phyloP scores from a whole-genome alignment of 2,113 vertebrate species.

The Spea multiplicata region DNA sequence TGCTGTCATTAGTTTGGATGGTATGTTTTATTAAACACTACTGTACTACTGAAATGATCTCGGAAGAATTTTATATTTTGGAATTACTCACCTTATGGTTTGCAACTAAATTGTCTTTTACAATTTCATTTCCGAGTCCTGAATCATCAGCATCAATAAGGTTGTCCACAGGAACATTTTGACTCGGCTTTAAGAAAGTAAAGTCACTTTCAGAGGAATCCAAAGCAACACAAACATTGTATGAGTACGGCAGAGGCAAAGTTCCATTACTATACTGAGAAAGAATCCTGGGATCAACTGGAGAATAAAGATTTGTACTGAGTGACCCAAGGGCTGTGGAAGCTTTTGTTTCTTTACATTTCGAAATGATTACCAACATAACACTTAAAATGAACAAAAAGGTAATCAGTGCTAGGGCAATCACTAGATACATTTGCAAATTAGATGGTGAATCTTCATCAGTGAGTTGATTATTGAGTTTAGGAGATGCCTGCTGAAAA shows the following conservation, averaged over 20 bases:
- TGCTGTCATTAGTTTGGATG: too few relatives aligned
- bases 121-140: conserved; percentile 7
- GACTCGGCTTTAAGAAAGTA: conserved; percentile 1
- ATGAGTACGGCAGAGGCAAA: conserved; percentile 16
- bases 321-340: conserved; percentile 39
- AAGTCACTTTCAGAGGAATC: conserved; percentile 14
- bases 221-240: conserved; percentile 21
- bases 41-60: not conserved
- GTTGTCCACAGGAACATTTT: conserved; percentile 18
- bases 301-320: conserved; percentile 28
- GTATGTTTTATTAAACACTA: too few relatives aligned
- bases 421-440: conserved; percentile 14
- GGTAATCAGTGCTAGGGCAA: conserved; percentile 12
- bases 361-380: conserved; percentile 13
- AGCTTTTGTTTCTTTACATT: conserved; percentile 12
- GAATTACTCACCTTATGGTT: not conserved
- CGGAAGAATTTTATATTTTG: not conserved
- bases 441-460: not conserved
- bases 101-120: not conserved
- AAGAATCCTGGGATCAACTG: conserved; percentile 13
- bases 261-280: conserved; percentile 24
- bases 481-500: conserved; percentile 12
- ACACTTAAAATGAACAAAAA: conserved; percentile 25
- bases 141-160: conserved; percentile 23
- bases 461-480: not conserved